Base-by-base conservation (phyloP, 2,888 invertebrate species). In the Schizotus pectinicornis region DNA sequence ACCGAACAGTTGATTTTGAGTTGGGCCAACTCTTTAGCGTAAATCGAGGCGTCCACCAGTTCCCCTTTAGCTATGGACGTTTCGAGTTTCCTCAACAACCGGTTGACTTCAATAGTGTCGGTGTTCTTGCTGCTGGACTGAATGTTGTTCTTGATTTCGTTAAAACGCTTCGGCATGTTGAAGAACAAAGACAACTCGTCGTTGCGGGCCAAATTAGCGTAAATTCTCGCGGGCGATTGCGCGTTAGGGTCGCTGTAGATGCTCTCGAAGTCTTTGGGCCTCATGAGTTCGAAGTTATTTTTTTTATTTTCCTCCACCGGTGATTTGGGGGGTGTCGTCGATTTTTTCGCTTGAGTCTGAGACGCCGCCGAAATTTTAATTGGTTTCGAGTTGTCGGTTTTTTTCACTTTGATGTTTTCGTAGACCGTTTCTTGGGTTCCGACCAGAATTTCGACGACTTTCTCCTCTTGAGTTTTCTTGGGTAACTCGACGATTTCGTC, bases 1-100 rank as follows among this genome's bases (percentile, higher is more conserved):
- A 88, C 91, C 34, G 89, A 89, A 78, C 91, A 90, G 56, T 88
- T 88, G 46, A 92, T 85, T 76, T 89, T 88, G 59, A 91, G 80
- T 62, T 89, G 86, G 0, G 92, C 92, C 65, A 93, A 80, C 77
- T 92, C 89, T 63, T 86, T 84, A 0, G 93, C 92, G 45, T 91
- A 84, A 62, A 85, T 85, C 0, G 92, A 89, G 1, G 93, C 92
- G 65, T 89, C 85, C 46, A 83, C 84, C 78, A 91, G 86, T 70
- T 92, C 87, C 6, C 92, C 92, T 72, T 85, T 86, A 2, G 89
- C 86, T 68, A 94, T 93, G 1, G 92, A 89, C 52, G 84, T 84
- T 78, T 93, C 92, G 50, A 94, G 80, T 76, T 89, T 84, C 74
- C 85, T 84, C 66, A 92, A 81, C 63, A 91, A 77, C 53, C 74